Evolutionary conservation across 2,797 vertebrate genomes (phyloP), one percentile per base, ranked within the genome.

Genomic region (Hippoglossus hippoglossus): DNA sequence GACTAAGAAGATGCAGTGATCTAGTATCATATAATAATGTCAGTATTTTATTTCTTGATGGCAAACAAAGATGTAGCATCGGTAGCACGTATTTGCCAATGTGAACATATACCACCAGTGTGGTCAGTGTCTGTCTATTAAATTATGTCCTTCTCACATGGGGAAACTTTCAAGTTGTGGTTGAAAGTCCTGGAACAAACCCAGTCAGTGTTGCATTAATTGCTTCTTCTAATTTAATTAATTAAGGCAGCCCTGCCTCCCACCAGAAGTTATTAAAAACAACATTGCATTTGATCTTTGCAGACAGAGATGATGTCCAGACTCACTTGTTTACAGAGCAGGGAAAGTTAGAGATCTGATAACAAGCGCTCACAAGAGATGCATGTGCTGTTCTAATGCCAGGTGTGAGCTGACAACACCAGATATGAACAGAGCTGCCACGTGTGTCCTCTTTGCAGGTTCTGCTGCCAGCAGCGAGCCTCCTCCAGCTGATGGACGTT

Each of bases 401-500:
- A 39, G 0, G 12, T 39, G 36, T 28, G 26, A 28, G 22, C 53
- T 8, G 2, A 13, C 15, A 28, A 26, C 12, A 3, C 16, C 25
- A 31, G 8, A 6, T n/a, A 7, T 22, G 9, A 28, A 58, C 56
- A 4, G 10, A 1, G 31, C 26, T 26, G 19, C 26, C 54, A 21
- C 4, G 21, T 19, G 22, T 49, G 44, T 41, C 16, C 4, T 69
- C 19, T 15, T 10, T 25, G 16, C 85, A 99, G 98, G 97, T 98
- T 54, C 92, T 99, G 75, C 89, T 99, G 67, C 96, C 97, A 12
- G 97, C 98, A 66, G 96, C 97, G 68, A 96, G 97, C 46, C 94
- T 99, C 80, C 90, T 99, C 68, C 97, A 98, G 86, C 71, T 98
- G 87, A 97, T 97, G 96, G 97, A 98, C 2, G 98, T 99, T 3